Evolutionary conservation across 1,140 invertebrate species (phyloP), one percentile per base, ranked within the genome.

Genomic region (Epicauta chinensis): DNA sequence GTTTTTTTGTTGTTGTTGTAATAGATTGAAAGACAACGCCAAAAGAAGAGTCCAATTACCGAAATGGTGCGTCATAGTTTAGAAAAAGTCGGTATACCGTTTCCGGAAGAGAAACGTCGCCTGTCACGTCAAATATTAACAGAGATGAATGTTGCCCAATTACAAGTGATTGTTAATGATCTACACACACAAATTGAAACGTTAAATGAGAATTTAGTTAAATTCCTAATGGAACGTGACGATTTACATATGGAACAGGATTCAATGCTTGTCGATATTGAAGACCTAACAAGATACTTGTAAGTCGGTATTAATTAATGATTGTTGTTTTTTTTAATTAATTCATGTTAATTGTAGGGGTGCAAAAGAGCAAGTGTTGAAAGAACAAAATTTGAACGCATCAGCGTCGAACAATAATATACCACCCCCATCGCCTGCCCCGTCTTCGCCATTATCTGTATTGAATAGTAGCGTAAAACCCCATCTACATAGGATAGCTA

Each of bases 211-310:
- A 81, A 85, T 37, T 74, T 97, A 23, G 91, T 96, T 2, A 82
- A 88, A 66, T 79, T 91, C 59, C 72, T 96, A 49, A 83, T 96
- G 74, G 84, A 89, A 58, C 76, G 93, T 58, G 93, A 96, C 76
- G 93, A 96, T 70, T 74, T 96, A 12, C 91, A 96, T 71, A 97
- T 97, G 92, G 89, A 92, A 57, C 93, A 97, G 73, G 94, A 97
- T 72, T 95, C 93, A 11, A 94, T 94, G 88, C 78, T 97, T 48
- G 92, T 97, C 3, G 93, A 97, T 69, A 93, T 97, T 58, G 93
- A 97, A 74, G 93, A 97, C 75, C 77, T 96, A 35, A 94, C 91
- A 29, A 78, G 90, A 80, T 94, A 91, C 71, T 73, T 91, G 87
- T 92, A 75, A 86, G 84, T 81, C 11, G 2, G 36, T 13, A n/a